These are phyloP conservation scores for Drosophila cognata DNA, from an alignment of 2,888 invertebrate species.

Conservation along the genomic window DNA sequence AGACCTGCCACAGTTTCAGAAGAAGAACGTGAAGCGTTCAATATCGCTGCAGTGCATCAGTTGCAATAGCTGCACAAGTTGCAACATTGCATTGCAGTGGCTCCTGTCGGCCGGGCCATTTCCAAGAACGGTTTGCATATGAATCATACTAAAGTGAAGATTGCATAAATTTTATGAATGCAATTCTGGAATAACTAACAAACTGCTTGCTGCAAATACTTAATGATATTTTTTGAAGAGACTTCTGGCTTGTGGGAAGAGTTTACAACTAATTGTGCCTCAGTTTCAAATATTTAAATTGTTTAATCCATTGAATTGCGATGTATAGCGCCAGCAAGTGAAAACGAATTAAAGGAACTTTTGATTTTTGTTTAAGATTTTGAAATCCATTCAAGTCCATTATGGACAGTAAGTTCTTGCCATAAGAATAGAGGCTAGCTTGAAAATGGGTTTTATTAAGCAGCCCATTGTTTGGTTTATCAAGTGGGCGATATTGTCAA, in stretches of 20 bases:
- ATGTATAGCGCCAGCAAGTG: not conserved
- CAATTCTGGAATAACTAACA: not conserved
- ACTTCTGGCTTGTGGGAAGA: not conserved
- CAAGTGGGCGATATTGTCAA: constrained; percentile 52
- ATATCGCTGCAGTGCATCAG: constrained; percentile 42
- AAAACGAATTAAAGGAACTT: not conserved
- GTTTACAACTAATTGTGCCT: not conserved
- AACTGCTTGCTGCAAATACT: not conserved
- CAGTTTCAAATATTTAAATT: not conserved
- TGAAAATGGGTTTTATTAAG: not conserved
- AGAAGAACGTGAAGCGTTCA: constrained; percentile 6
- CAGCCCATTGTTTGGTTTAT: constrained; percentile 14
- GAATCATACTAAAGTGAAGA: constrained; percentile 36
- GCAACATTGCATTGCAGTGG: constrained; percentile 5
- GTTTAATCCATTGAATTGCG: no score
- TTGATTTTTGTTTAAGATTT: not conserved
- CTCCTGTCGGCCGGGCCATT: constrained; percentile 19
- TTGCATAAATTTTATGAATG: constrained; percentile 48
- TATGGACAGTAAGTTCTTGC: not conserved
- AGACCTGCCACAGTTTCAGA: constrained; percentile 13
- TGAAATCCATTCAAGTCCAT: not conserved
- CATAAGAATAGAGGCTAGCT: not conserved
- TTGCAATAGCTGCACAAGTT: constrained; percentile 24
- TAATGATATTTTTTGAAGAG: not conserved
- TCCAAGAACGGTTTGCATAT: constrained; percentile 52